Conservation (phyloP, 2,113 vertebrate species). For the Solea senegalensis region DNA sequence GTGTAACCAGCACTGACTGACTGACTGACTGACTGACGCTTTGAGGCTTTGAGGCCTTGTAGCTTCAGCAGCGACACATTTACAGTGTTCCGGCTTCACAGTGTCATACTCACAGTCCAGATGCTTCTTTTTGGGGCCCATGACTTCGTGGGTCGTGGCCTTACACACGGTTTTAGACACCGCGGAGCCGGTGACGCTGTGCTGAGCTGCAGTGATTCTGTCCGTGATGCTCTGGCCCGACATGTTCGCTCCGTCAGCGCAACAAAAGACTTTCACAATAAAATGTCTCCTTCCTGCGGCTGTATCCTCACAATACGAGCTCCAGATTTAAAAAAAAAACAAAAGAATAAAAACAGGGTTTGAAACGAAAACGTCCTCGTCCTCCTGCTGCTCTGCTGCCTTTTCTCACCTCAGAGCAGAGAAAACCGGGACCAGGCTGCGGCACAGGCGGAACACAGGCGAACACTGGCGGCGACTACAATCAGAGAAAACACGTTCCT, state of each 20-base stretch:
- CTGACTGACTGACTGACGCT: too few species aligned
- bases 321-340: too few species aligned
- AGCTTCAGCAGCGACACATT: not conserved
- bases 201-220: constrained; percentile 96
- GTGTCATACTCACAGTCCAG: constrained; percentile 91
- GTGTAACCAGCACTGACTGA: too few species aligned
- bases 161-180: constrained; percentile 97
- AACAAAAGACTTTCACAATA: constrained; percentile 44
- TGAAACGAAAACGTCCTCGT: too few species aligned
- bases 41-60: not conserved
- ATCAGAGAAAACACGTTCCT: too few species aligned
- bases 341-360: not conserved
- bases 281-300: not conserved
- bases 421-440: too few species aligned
- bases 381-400: too few species aligned
- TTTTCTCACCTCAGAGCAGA: too few species aligned
- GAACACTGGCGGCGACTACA: too few species aligned
- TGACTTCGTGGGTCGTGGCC: constrained; percentile 98
- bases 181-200: constrained; percentile 97
- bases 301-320: constrained; percentile 8
- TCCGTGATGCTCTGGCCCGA: constrained; percentile 98
- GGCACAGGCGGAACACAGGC: too few species aligned
- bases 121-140: constrained; percentile 98
- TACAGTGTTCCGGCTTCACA: not conserved
- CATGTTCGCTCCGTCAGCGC: constrained; percentile 82